A percentile compares a stretch with the other conserved stretches of the same genome.
These are phyloP conservation scores for Spisula solida DNA, from an alignment of 2,888 invertebrate genomes.

Conservation along the genomic window DNA sequence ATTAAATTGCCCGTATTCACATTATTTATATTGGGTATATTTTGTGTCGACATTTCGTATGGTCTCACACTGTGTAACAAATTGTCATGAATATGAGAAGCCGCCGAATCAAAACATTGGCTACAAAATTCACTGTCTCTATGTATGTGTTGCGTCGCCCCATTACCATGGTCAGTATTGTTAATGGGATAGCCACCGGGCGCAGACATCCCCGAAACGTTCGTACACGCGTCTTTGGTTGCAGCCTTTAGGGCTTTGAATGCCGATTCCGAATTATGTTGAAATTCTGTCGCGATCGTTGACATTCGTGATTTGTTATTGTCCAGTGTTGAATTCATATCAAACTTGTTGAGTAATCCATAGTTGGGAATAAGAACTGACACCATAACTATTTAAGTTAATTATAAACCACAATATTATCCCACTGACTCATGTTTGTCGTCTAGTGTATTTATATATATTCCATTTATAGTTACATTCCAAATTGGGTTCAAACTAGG, in stretches of 20 bases:
- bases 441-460: background rate
- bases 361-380: constrained; percentile 45
- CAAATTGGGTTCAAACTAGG: background rate
- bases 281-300: constrained; percentile 49
- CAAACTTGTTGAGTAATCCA: constrained; percentile 52
- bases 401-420: background rate
- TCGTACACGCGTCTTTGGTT: constrained; percentile 43
- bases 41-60: constrained; percentile 64
- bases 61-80: constrained; percentile 66
- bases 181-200: constrained; percentile 23
- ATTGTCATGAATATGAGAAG: constrained; percentile 64
- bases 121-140: constrained; percentile 62
- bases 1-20: constrained; percentile 58
- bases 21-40: constrained; percentile 58
- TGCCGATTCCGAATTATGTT: constrained; percentile 59
- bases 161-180: constrained; percentile 17
- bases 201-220: constrained; percentile 21
- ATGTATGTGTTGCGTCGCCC: constrained; percentile 32
- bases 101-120: constrained; percentile 62
- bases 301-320: constrained; percentile 49
- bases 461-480: constrained; percentile 24
- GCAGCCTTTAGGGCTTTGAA: constrained; percentile 57
- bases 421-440: constrained; percentile 12
- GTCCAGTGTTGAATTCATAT: constrained; percentile 57
- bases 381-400: constrained; percentile 40